phyloP scores from a whole-genome alignment of 2,113 vertebrate genomes.

The Tamias sibiricus region DNA sequence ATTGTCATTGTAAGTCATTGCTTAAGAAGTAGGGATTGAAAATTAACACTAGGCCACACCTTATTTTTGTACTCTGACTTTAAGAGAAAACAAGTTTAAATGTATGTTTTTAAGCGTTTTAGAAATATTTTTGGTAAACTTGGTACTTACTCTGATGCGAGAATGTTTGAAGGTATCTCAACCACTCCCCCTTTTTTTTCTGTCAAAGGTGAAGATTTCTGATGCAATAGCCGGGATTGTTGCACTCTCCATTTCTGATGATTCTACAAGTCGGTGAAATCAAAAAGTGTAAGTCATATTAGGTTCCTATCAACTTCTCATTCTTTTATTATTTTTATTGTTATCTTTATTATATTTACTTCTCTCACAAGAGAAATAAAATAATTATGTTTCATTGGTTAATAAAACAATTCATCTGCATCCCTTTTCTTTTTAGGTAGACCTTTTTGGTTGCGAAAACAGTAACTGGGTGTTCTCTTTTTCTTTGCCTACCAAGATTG shows the following conservation, averaged over 20 bases:
- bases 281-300: neutral
- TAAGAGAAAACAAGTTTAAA: slow-evolving; percentile 10
- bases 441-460: neutral
- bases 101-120: neutral
- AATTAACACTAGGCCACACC: neutral
- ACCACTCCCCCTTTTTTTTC: neutral
- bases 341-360: neutral
- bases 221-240: neutral
- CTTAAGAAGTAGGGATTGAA: neutral
- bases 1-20: neutral
- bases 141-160: neutral
- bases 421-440: too few species aligned
- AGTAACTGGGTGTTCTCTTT: too few species aligned
- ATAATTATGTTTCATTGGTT: neutral
- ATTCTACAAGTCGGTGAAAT: neutral
- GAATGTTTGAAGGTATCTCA: neutral
- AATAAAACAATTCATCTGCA: neutral
- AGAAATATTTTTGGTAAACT: neutral
- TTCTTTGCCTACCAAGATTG: too few species aligned
- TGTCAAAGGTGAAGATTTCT: neutral
- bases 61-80: neutral
- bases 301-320: neutral
- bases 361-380: neutral
- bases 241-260: neutral
- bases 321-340: neutral